Base-by-base conservation (phyloP, 2,113 vertebrate species). In the Pagrus major region DNA sequence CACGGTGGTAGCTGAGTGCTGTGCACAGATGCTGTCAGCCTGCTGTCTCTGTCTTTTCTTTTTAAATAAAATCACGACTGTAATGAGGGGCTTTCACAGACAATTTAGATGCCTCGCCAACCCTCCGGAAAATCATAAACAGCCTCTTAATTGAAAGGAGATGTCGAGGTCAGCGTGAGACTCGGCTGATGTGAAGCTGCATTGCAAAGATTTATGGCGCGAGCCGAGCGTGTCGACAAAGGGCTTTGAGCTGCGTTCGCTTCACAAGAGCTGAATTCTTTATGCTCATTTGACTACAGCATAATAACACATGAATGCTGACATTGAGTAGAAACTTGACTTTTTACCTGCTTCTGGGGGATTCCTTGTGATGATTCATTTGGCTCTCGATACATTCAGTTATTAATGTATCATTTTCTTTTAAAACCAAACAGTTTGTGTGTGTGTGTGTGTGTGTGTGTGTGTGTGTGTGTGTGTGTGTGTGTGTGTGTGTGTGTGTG, bases 31-130 rank as follows among this genome's bases (percentile, higher is more conserved):
- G 71, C 78, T 75, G 60, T 75, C 66, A 61, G 55, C 46, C 52
- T 23, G 0, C 51, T 10, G 27, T 5, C 49, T 5, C 42, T 27
- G 37, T 14, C 16, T 10, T 10, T 39, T n/a, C 52, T 63, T 72
- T n/a, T 73, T 46, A 74, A 74, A 79, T 80, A 41, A 78, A 61
- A 80, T 69, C 52, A 2, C 23, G 0, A 39, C 61, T 11, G 59
- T 84, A 80, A 83, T 82, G 80, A 88, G 59, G 72, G 35, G 84
- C 87, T 89, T 86, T 87, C 80, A 81, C 79, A 81, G 82, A 81
- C 56, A 35, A 82, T 84, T 85, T 78, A 59, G 79, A 78, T 31
- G 78, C 84, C 44, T 87, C 60, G 3, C 47, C 18, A n/a, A 33
- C 64, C 74, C 66, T 79, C 65, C 41, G 56, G 46, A 73, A 86